Conservation (phyloP, 2,113 vertebrate species). For the Coptodon bakossiorum region DNA sequence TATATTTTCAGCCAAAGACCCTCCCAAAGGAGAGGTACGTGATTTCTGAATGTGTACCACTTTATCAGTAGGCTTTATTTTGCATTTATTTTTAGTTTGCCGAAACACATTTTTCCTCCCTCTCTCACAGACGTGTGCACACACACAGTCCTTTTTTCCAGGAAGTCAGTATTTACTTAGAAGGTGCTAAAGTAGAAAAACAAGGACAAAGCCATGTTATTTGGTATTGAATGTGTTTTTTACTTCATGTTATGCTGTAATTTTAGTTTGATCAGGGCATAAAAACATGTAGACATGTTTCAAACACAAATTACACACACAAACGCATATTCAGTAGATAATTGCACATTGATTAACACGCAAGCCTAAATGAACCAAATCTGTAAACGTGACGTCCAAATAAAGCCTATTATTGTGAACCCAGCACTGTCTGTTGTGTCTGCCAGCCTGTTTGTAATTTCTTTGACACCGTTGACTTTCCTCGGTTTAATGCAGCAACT, state of each 20-base stretch:
- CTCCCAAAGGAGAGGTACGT: background rate
- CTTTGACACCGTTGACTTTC: background rate
- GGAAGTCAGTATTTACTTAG: slow-evolving; percentile 36
- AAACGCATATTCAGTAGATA: background rate
- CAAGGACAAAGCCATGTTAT: slow-evolving; percentile 19
- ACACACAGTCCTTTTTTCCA: background rate
- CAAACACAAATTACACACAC: background rate
- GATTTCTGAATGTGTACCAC: slow-evolving; percentile 47
- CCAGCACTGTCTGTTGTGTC: slow-evolving; percentile 18
- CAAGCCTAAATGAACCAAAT: background rate
- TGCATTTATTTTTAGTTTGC: background rate
- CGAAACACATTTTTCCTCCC: background rate
- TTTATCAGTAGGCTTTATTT: slow-evolving; percentile 13
- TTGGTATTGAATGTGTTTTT: slow-evolving; percentile 12
- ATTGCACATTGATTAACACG: background rate
- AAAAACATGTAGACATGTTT: background rate
- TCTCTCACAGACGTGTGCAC: background rate
- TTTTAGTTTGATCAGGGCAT: slow-evolving; percentile 28
- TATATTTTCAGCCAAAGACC: slow-evolving; percentile 31
- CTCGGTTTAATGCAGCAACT: background rate
- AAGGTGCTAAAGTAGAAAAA: slow-evolving; percentile 57
- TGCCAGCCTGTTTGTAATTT: background rate
- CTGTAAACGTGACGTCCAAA: slow-evolving; percentile 56
- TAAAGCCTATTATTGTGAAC: slow-evolving; percentile 67
- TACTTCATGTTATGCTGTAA: slow-evolving; percentile 28